Base-by-base conservation (phyloP, 2,888 invertebrate species). In the Frankliniella fusca region DNA sequence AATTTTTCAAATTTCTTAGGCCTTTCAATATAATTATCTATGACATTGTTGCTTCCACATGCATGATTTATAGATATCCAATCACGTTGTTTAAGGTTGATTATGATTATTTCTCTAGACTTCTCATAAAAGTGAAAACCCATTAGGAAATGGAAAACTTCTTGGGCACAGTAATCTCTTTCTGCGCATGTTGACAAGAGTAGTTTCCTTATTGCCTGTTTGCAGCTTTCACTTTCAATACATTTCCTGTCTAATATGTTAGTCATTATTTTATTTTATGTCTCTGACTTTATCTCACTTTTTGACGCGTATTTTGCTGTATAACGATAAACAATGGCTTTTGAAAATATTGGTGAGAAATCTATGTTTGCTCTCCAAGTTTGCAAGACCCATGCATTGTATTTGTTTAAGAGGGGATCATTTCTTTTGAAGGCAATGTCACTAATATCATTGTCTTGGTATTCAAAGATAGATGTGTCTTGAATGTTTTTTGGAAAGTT, bases 281-380 rank as follows among this genome's bases (percentile, higher is more conserved):
- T 81, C 27, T 81, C 82, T 38, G 84, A 84, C 23, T 81, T 81
- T 27, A 50, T 50, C 5, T 83, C 83, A 15, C n/a, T n/a, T n/a
- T n/a, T n/a, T n/a, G n/a, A n/a, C n/a, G n/a, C n/a, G n/a, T n/a
- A n/a, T n/a, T n/a, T 50, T 9, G 50, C 50, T 11, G 15, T 50
- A 15, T 50, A 50, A 9, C 50, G 9, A 11, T 11, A 50, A 50
- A 50, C 15, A 11, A 83, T 76, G 10, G 79, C 15, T 15, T 38
- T 15, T 23, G 76, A 80, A 0, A 81, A 20, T 28, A 84, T 50
- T 7, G 80, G 38, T 15, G 49, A 38, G 18, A 83, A 80, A 65
- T 84, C 84, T 9, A 81, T 83, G 38, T 84, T 84, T 10, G 84
- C 84, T 49, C 84, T 27, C 84, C 84, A 84, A 38, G 54, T 11